A percentile compares a stretch with the other conserved stretches of the same genome.
These are phyloP conservation scores for Premnoplex brunnescens DNA, from an alignment of 2,797 vertebrate genomes.

Conservation along the genomic window DNA sequence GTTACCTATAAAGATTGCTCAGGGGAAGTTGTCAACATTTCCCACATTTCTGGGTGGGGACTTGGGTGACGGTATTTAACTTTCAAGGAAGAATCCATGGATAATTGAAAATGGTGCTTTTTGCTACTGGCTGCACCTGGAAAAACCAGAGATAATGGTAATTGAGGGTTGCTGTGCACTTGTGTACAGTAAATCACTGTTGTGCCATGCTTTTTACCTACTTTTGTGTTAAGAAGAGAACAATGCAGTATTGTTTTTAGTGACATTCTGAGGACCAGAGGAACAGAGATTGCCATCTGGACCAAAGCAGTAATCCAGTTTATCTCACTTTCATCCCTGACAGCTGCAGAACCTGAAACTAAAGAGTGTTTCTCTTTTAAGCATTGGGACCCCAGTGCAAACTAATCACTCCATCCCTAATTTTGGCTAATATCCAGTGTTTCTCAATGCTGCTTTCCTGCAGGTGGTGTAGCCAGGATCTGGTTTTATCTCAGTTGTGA, in stretches of 20 bases:
- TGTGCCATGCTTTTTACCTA: not conserved
- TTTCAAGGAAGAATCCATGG: not conserved
- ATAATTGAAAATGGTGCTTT: not conserved
- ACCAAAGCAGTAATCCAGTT: not conserved
- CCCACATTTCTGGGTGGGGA: not conserved
- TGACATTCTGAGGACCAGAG: not conserved
- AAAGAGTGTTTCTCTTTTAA: conserved; percentile 38
- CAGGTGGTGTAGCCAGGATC: not conserved
- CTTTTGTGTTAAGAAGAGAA: not conserved
- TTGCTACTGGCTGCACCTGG: not conserved
- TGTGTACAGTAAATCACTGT: not conserved
- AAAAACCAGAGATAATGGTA: not conserved
- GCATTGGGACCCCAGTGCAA: not conserved
- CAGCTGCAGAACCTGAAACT: conserved; percentile 8
- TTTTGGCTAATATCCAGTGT: not conserved
- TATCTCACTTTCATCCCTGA: not conserved
- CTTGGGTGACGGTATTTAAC: not conserved
- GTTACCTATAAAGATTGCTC: not conserved
- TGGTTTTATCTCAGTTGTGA: conserved; percentile 4
- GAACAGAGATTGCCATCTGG: not conserved
- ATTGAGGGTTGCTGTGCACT: not conserved
- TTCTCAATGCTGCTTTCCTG: not conserved
- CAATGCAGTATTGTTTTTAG: not conserved
- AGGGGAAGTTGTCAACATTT: not conserved
- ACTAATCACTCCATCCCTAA: not conserved